Evolutionary conservation across 2,888 invertebrate species (phyloP).

Genomic region (Tyria jacobaeae): DNA sequence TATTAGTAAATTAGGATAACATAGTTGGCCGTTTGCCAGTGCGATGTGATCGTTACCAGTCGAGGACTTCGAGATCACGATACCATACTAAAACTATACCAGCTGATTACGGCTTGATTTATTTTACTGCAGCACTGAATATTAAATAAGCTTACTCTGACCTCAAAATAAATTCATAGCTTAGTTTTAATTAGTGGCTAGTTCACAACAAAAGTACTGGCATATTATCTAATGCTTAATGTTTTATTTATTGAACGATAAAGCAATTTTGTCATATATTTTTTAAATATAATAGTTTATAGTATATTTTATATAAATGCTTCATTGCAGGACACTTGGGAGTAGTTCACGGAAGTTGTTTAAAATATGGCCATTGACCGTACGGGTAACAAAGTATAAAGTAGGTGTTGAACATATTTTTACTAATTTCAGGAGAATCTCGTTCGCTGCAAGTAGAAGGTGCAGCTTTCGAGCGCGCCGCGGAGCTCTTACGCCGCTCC

Average conservation of each 20-base stretch:
- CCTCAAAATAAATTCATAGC: constrained; percentile 1
- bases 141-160: constrained; percentile 8
- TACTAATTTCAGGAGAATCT: constrained; percentile 87
- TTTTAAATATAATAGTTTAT: too few species aligned
- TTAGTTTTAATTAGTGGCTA: neutral
- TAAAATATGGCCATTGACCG: too few species aligned
- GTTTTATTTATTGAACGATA: neutral
- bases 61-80: constrained; percentile 63
- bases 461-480: constrained; percentile 89
- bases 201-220: neutral
- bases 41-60: constrained; percentile 61
- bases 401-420: neutral
- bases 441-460: constrained; percentile 91
- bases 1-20: constrained; percentile 56
- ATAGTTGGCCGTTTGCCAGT: constrained; percentile 68
- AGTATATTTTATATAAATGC: too few species aligned
- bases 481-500: constrained; percentile 89
- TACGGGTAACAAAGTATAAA: too few species aligned
- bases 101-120: constrained; percentile 62
- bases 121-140: constrained; percentile 33
- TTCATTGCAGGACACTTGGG: too few species aligned
- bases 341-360: too few species aligned
- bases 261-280: neutral
- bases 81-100: constrained; percentile 40
- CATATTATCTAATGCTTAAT: neutral